phyloP scores from a whole-genome alignment of 2,797 vertebrate genomes.

The Tamandua tetradactyla region DNA sequence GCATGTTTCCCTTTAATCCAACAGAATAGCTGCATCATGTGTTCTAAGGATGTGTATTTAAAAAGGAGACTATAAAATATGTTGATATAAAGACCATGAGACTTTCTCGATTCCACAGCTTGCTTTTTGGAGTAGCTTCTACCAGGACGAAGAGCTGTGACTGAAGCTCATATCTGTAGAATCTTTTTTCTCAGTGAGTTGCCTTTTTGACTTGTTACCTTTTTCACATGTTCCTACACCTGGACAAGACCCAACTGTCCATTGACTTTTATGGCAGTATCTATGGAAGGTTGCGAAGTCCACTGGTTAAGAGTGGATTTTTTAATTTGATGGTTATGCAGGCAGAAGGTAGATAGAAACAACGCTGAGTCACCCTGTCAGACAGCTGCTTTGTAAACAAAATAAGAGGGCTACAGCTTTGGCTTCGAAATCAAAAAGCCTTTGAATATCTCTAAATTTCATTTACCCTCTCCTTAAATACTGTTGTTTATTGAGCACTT shows the following conservation, averaged over 20 bases:
- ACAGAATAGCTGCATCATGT: background rate
- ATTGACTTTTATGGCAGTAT: constrained; percentile 43
- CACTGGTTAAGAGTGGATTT: constrained; percentile 43
- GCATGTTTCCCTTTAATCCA: background rate
- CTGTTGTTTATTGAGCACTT: constrained; percentile 8
- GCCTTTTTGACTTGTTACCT: background rate
- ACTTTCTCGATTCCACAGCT: background rate
- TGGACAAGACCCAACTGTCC: background rate
- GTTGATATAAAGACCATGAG: background rate
- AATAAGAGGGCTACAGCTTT: background rate
- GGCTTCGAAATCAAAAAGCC: constrained; percentile 46
- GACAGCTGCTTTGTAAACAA: constrained; percentile 23
- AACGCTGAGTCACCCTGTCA: constrained; percentile 53
- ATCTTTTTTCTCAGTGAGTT: background rate
- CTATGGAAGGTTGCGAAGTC: constrained; percentile 59
- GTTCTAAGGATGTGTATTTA: background rate
- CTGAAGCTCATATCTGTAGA: background rate
- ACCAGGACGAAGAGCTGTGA: background rate
- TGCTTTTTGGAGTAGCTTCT: background rate
- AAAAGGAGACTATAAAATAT: background rate
- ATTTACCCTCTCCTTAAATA: constrained; percentile 27
- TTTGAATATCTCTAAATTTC: background rate
- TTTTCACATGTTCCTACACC: constrained; percentile 24
- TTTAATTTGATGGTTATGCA: constrained; percentile 31
- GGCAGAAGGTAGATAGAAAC: constrained; percentile 16